Evolutionary conservation across 1,140 invertebrate species (phyloP).

Genomic region (Drosophila lacteicornis): DNA sequence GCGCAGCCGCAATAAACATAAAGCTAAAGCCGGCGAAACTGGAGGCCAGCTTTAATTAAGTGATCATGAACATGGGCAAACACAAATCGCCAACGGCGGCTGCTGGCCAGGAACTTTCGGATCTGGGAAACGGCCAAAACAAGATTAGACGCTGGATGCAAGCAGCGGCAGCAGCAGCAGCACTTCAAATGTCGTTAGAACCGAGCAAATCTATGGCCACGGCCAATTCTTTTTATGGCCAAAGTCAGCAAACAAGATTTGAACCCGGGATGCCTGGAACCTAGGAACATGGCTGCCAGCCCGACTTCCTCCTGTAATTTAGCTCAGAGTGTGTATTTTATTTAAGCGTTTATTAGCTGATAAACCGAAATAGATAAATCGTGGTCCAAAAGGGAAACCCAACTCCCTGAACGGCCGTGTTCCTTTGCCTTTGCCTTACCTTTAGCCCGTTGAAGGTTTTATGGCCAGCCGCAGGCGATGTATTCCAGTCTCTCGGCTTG

Average conservation of each 20-base stretch:
- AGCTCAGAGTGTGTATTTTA: constrained; percentile 82
- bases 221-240: constrained; percentile 46
- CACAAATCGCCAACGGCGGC: constrained; percentile 65
- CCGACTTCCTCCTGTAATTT: constrained; percentile 61
- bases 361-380: constrained; percentile 82
- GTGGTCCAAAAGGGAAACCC: constrained; percentile 39
- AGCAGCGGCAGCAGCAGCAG: constrained; percentile 24
- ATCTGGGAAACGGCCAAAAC: constrained; percentile 58
- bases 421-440: constrained; percentile 2
- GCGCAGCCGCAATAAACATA: constrained; percentile 57
- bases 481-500: constrained; percentile 50
- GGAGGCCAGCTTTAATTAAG: constrained; percentile 73
- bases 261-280: background rate
- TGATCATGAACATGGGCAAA: constrained; percentile 75
- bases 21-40: constrained; percentile 34
- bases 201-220: constrained; percentile 36
- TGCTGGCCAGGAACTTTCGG: constrained; percentile 25
- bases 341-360: constrained; percentile 84
- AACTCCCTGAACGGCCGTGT: constrained; percentile 10
- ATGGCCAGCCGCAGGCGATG: constrained; percentile 60
- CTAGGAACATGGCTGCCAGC: constrained; percentile 1
- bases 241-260: constrained; percentile 36
- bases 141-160: constrained; percentile 68
- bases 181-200: constrained; percentile 78
- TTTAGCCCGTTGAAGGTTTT: constrained; percentile 67